Evolutionary conservation across 2,888 invertebrate species (phyloP), one percentile per base, ranked within the genome.

Genomic region (Sinhomidia bicolor): DNA sequence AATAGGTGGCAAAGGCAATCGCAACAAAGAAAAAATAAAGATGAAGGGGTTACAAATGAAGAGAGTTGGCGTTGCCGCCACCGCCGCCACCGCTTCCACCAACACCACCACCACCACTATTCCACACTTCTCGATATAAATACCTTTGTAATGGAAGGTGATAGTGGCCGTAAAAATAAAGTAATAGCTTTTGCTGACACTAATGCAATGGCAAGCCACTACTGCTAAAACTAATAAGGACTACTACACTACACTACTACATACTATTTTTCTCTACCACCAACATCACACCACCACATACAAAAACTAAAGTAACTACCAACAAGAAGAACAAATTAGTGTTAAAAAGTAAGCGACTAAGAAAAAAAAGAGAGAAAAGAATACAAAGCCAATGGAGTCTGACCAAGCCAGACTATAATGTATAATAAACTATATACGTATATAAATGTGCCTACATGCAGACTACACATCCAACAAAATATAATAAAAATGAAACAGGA

Each of bases 111-210:
- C 3, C 36, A 36, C 36, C 36, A 7, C 78, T 32, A n/a, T n/a
- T n/a, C 57, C 51, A 36, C n/a, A n/a, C n/a, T n/a, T n/a, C 20
- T 12, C 54, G 36, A 51, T 57, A 12, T 78, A 36, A 47, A 74
- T 84, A 74, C 82, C 57, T 78, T 57, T 65, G 82, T 88, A 90
- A 90, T 90, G 90, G 88, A 81, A 88, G 88, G 88, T 90, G 90
- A 90, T 90, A 86, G 88, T 65, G 65, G 88, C 86, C 85, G 90
- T 90, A 90, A 90, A 89, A 90, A 90, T 88, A 90, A 90, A 90
- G 88, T 90, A 90, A 90, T 88, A 88, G 88, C 88, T 85, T 82
- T 78, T 41, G 76, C 83, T 88, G 90, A 90, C 90, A 90, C 88
- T 90, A 85, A 90, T 88, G 90, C 85, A 85, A 88, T 85, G 47